Evolutionary conservation across 2,113 vertebrate genomes (phyloP).

Genomic region (Oriolus oriolus): DNA sequence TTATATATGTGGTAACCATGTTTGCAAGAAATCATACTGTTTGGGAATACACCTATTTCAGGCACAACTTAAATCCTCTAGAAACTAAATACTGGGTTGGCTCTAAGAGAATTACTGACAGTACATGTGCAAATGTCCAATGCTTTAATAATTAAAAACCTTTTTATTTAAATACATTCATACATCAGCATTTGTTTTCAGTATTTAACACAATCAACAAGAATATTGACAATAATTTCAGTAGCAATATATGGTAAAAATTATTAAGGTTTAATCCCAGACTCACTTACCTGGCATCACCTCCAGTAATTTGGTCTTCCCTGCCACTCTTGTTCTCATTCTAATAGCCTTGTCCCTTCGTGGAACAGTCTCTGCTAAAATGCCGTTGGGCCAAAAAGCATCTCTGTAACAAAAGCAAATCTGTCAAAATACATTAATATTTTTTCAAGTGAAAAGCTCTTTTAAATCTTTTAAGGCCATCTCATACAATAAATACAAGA

Average conservation of each 20-base stretch:
- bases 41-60: not conserved
- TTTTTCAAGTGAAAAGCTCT: not conserved
- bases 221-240: not conserved
- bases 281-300: constrained; percentile 90
- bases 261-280: not conserved
- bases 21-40: not conserved
- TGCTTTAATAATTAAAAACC: not conserved
- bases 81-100: not conserved
- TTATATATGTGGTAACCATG: not conserved
- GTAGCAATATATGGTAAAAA: not conserved
- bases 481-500: not conserved
- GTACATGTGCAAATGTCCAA: not conserved
- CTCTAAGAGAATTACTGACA: not conserved
- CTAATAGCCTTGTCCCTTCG: constrained; percentile 89
- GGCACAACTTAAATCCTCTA: not conserved
- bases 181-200: not conserved
- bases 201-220: not conserved
- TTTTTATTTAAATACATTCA: not conserved
- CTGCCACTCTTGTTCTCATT: constrained; percentile 95
- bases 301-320: constrained; percentile 92
- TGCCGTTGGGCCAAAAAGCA: constrained; percentile 97
- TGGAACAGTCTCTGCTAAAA: constrained; percentile 89
- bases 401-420: constrained; percentile 77
- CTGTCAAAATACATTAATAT: constrained; percentile 21
- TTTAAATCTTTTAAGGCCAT: not conserved